These are phyloP conservation scores for Hydrotaea cyrtoneurina DNA, from an alignment of 2,888 invertebrate species.

Conservation along the genomic window DNA sequence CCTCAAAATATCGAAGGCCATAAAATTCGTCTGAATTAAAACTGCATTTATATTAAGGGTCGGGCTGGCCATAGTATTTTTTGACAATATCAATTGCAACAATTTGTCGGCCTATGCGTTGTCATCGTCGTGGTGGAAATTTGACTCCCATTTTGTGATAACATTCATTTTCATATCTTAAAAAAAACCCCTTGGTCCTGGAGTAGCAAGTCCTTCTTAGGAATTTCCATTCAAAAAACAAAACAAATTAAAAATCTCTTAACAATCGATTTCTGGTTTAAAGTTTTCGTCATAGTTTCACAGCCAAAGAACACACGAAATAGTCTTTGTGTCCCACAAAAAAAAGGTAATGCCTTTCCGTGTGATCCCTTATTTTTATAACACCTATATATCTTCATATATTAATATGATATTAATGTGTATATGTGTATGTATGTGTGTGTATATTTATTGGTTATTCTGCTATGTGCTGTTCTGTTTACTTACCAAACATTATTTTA, in stretches of 20 bases:
- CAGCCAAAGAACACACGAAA: background rate
- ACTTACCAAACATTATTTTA: conserved; percentile 66
- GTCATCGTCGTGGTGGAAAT: no score
- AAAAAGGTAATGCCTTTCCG: background rate
- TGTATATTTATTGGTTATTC: background rate
- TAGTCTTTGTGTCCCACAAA: background rate
- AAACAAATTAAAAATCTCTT: background rate
- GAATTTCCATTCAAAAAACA: no score
- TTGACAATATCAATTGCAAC: no score
- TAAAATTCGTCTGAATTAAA: no score
- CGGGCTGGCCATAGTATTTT: no score
- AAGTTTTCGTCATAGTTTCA: background rate
- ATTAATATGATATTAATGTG: background rate
- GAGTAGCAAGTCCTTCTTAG: no score
- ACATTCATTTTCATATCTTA: no score
- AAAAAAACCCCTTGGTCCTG: no score
- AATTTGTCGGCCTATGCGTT: no score
- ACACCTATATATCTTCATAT: conserved; percentile 5
- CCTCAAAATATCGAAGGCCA: no score
- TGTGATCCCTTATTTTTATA: conserved; percentile 23
- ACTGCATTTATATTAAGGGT: no score
- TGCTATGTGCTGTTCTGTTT: conserved; percentile 23
- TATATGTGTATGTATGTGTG: background rate
- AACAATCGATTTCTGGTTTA: background rate
- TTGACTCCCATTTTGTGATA: no score